Base-by-base conservation (phyloP, 1,140 invertebrate species). In the Meloidogyne floridensis region DNA sequence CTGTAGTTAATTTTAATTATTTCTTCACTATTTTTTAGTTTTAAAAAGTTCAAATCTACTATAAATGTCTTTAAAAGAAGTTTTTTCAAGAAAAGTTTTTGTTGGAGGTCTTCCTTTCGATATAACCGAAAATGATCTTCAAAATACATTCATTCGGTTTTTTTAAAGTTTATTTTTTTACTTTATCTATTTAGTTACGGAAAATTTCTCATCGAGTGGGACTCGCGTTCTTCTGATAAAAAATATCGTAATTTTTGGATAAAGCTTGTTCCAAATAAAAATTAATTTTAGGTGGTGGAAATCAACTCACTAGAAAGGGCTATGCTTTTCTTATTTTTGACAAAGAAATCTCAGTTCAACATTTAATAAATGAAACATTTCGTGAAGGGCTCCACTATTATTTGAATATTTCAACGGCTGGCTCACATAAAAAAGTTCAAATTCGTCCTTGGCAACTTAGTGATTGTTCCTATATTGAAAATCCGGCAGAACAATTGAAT, bases 51-150 rank as follows among this genome's bases (percentile, higher is more conserved):
- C 47, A 47, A 47, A 47, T 47, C 47, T 47, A 47, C 47, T 47
- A 47, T 13, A 59, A n/a, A 65, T 65, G 59, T n/a, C 6, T 65
- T 65, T 6, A 15, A 11, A 65, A 65, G 59, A 65, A 65, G 0
- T 65, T n/a, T 65, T n/a, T n/a, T 98, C 96, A 9, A 92, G 97
- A 81, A 98, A 98, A 92, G 97, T 98, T 7, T 99, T 99, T 91
- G 96, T 99, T 54, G 97, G 97, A 10, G 97, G 97, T 9, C 92
- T 99, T 75, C 97, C 97, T 15, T 96, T 96, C 1, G 97, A 99
- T 91, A 98, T 98, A 84, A 96, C 98, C 91, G 97, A 99, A 93
- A 94, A 94, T 95, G 96, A 98, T 92, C 98, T 98, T 83, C 98
- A 95, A 76, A 94, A 95, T n/a, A 97, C 96, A 91, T 99, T 99